Evolutionary conservation across 2,888 invertebrate genomes (phyloP).

Genomic region (Polydrusus pterygomalis): DNA sequence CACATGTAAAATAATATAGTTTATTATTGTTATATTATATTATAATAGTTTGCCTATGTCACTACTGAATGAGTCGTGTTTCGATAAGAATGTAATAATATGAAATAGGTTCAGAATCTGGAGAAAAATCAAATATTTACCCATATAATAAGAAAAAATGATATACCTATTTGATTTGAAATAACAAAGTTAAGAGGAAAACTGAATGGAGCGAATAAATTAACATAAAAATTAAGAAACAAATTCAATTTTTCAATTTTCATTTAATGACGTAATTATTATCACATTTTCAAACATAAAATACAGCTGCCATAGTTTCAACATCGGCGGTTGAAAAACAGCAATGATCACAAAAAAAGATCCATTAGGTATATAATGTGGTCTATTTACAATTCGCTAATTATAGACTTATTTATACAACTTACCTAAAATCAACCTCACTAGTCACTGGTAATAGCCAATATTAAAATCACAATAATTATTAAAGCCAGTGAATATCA

Average conservation of each 20-base stretch:
- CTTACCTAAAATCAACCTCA: constrained; percentile 3
- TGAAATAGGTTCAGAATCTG: no score
- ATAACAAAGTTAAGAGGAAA: no score
- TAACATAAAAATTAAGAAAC: neutral
- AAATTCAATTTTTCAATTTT: constrained; percentile 12
- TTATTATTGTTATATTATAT: no score
- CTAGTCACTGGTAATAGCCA: neutral
- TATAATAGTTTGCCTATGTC: no score
- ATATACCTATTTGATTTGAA: no score
- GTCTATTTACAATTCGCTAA: constrained; percentile 22
- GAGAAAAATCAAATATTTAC: no score
- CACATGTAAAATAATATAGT: no score
- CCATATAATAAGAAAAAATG: no score
- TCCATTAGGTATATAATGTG: constrained; percentile 31
- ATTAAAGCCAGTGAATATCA: constrained; percentile 7
- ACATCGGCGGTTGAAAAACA: constrained; percentile 47
- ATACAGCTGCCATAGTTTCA: constrained; percentile 59
- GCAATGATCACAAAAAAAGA: constrained; percentile 52
- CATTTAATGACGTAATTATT: constrained; percentile 46
- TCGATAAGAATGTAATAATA: no score
- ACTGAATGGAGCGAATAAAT: no score
- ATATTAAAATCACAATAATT: constrained; percentile 7
- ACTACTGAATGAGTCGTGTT: no score
- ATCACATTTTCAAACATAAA: constrained; percentile 62
- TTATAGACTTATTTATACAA: neutral